Evolutionary conservation across 2,888 invertebrate species (phyloP).

Genomic region (Agrotis clavis): DNA sequence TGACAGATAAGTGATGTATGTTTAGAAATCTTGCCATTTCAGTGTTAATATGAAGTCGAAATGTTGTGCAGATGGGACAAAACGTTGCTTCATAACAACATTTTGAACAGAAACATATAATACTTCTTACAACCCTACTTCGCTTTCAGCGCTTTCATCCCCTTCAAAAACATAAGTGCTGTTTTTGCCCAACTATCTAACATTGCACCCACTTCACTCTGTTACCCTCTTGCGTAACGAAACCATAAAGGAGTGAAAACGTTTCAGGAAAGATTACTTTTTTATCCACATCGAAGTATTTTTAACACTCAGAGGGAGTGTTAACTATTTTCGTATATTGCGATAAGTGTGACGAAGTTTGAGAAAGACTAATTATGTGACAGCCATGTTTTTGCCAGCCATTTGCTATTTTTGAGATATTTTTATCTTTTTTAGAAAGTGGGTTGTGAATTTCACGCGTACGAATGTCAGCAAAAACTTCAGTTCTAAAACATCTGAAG

Average conservation of each 20-base stretch:
- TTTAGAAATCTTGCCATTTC: too few relatives aligned
- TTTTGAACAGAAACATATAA: not conserved
- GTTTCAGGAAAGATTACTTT: constrained; percentile 52
- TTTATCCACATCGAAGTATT: constrained; percentile 57
- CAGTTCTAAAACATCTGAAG: too few relatives aligned
- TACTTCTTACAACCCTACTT: not conserved
- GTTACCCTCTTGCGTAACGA: constrained; percentile 53
- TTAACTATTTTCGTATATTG: constrained; percentile 62
- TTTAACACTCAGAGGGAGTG: constrained; percentile 61
- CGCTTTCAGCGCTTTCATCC: constrained; percentile 56
- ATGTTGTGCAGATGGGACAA: too few relatives aligned
- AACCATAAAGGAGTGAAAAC: constrained; percentile 53
- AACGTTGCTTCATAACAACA: too few relatives aligned
- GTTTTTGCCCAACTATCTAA: constrained; percentile 48
- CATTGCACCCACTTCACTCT: constrained; percentile 58
- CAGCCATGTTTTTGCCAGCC: constrained; percentile 42
- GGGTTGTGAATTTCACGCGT: constrained; percentile 33
- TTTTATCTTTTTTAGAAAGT: constrained; percentile 41
- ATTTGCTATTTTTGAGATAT: constrained; percentile 49
- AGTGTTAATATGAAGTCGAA: too few relatives aligned
- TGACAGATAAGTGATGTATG: too few relatives aligned
- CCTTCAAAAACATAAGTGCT: constrained; percentile 34
- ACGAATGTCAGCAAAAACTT: constrained; percentile 16
- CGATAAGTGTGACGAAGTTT: constrained; percentile 62
- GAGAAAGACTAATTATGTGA: constrained; percentile 60